Evolutionary conservation across 1,140 invertebrate species (phyloP).

Genomic region (Drosophila melanica): DNA sequence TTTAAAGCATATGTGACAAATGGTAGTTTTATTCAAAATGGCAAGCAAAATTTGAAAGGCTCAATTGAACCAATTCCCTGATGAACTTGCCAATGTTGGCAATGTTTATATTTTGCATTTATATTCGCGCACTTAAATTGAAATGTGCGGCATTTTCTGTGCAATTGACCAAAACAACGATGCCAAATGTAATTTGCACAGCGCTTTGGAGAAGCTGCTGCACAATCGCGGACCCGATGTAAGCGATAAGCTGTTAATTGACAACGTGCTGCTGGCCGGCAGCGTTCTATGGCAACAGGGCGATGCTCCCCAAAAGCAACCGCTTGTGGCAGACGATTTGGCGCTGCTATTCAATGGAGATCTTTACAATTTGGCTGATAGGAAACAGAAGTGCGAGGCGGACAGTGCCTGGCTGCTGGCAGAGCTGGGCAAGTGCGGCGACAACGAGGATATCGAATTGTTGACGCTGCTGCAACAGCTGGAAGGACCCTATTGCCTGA

Average conservation of each 20-base stretch:
- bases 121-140: not conserved
- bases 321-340: constrained; percentile 85
- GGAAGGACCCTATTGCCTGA: constrained; percentile 93
- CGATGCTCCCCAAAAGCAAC: constrained; percentile 85
- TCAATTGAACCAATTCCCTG: constrained; percentile 3
- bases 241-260: constrained; percentile 15
- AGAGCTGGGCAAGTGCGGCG: constrained; percentile 30
- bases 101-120: constrained; percentile 20
- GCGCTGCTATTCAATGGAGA: constrained; percentile 93
- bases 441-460: constrained; percentile 12
- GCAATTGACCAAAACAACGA: constrained; percentile 11
- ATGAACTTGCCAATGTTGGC: not conserved
- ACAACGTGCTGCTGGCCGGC: constrained; percentile 84
- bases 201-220: constrained; percentile 15
- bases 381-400: constrained; percentile 33
- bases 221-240: constrained; percentile 62
- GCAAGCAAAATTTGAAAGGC: too few relatives aligned
- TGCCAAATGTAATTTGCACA: constrained; percentile 4
- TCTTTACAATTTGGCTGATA: constrained; percentile 86
- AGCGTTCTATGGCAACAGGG: constrained; percentile 90
- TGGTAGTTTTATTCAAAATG: too few relatives aligned
- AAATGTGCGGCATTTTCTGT: constrained; percentile 70
- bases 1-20: too few relatives aligned
- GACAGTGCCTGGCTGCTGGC: constrained; percentile 56
- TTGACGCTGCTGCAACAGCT: constrained; percentile 80